A percentile compares a stretch with the other conserved stretches of the same genome.
phyloP scores from a whole-genome alignment of 2,797 vertebrate genomes.

The Peromyscus aztecus region DNA sequence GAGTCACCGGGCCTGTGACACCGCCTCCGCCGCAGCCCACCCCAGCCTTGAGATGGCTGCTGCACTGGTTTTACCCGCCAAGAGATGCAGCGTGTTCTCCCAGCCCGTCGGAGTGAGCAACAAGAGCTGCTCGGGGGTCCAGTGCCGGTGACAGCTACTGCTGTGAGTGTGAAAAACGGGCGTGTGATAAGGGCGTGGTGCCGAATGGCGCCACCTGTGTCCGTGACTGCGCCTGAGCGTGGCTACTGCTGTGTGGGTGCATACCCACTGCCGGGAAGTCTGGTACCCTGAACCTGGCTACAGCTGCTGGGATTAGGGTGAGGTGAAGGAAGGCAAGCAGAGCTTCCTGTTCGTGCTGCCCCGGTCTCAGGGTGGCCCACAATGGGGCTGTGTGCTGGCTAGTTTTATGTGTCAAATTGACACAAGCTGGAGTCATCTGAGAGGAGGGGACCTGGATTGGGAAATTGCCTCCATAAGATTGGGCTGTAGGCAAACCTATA shows the following conservation, averaged over 20 bases:
- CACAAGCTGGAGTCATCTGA: neutral
- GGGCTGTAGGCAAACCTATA: neutral
- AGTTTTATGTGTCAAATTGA: too few species aligned
- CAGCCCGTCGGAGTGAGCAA: neutral
- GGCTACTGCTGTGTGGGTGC: neutral
- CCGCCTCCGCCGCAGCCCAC: too few species aligned
- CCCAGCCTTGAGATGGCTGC: neutral
- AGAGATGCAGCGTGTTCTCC: neutral
- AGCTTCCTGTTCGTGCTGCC: neutral
- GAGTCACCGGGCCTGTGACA: neutral
- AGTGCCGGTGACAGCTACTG: neutral
- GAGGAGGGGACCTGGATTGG: too few species aligned
- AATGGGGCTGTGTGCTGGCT: neutral
- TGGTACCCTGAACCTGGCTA: neutral
- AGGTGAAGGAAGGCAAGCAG: too few species aligned
- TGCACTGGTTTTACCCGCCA: neutral
- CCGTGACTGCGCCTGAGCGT: neutral
- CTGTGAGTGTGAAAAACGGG: neutral
- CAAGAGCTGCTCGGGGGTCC: too few species aligned
- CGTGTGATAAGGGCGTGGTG: neutral
- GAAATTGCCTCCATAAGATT: neutral
- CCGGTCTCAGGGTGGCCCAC: neutral
- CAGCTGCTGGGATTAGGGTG: neutral
- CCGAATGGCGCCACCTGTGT: neutral
- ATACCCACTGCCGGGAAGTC: neutral